Base-by-base conservation (phyloP, 2,797 vertebrate genomes). In the Anabacerthia variegaticeps region DNA sequence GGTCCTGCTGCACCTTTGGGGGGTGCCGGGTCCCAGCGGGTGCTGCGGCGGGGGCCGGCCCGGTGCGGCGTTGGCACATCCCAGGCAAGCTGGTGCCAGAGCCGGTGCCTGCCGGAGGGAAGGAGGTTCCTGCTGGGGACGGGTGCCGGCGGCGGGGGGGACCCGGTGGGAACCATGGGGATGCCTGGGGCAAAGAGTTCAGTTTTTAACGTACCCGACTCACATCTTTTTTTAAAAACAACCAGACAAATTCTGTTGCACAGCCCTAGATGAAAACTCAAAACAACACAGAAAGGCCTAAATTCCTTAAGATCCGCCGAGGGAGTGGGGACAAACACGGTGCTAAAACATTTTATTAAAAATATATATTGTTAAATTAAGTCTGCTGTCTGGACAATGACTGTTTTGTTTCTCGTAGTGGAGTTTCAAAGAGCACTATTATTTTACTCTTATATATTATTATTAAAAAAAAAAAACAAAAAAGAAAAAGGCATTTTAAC, bases 381-480 rank as follows among this genome's bases (percentile, higher is more conserved):
- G 98, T 98, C 98, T 99, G 98, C 98, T 98, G 98, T 99, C 98
- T 98, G 97, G 98, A 99, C 98, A 98, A 98, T 99, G 98, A 99
- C 98, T 99, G 98, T 99, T 99, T 99, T 98, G 98, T 98, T 98
- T 99, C 98, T 99, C 98, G 98, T 98, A 98, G 98, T 99, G 98
- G 97, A 98, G 97, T 98, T 98, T 98, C 97, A 98, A 98, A 98
- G 98, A 99, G 97, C 98, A 98, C 98, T 99, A 98, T 99, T 99
- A 99, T 99, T 99, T 99, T 99, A 99, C 98, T 98, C 98, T 98
- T 98, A 98, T 99, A 99, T 99, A 99, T 99, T 99, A 99, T 98
- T 98, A 98, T 98, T 98, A 98, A 98, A 98, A 96, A 96, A 80
- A 80, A 92, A 98, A 90, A 98, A 94, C 52, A 52, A 93, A 85